phyloP scores from a whole-genome alignment of 2,113 vertebrate genomes.

The Fregata magnificens region DNA sequence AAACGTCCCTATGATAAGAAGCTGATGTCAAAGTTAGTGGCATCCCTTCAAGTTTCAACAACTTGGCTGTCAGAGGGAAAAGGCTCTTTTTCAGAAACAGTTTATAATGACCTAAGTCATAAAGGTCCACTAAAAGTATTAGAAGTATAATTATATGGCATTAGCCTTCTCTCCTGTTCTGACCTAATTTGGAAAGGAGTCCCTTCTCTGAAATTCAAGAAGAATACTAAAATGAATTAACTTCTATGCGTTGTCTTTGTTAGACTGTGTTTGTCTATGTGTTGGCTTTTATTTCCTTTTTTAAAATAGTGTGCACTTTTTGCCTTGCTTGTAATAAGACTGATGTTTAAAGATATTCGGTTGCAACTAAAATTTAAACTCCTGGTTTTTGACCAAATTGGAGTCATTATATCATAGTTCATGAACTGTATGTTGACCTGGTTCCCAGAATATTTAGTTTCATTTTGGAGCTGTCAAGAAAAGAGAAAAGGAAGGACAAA shows the following conservation, averaged over 20 bases:
- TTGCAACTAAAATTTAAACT: background rate
- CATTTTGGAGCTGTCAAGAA: background rate
- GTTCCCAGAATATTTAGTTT: background rate
- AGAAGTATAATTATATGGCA: background rate
- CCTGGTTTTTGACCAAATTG: background rate
- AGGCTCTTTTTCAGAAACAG: background rate
- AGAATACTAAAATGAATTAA: background rate
- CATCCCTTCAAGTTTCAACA: background rate
- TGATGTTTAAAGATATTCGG: background rate
- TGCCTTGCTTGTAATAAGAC: background rate
- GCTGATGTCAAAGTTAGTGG: background rate
- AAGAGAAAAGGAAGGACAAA: background rate
- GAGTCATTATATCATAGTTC: background rate
- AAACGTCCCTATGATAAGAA: background rate
- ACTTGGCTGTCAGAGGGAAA: background rate
- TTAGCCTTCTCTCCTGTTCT: background rate
- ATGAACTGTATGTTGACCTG: background rate
- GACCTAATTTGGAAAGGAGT: background rate
- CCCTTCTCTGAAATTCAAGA: background rate
- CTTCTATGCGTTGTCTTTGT: background rate
- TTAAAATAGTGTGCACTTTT: background rate
- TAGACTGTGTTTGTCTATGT: too few species aligned
- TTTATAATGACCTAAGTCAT: background rate
- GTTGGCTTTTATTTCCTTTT: background rate
- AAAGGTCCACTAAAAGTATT: background rate